A percentile compares a stretch with the other conserved stretches of the same genome.
phyloP scores from a whole-genome alignment of 2,888 invertebrate genomes.

The Xestia xanthographa region DNA sequence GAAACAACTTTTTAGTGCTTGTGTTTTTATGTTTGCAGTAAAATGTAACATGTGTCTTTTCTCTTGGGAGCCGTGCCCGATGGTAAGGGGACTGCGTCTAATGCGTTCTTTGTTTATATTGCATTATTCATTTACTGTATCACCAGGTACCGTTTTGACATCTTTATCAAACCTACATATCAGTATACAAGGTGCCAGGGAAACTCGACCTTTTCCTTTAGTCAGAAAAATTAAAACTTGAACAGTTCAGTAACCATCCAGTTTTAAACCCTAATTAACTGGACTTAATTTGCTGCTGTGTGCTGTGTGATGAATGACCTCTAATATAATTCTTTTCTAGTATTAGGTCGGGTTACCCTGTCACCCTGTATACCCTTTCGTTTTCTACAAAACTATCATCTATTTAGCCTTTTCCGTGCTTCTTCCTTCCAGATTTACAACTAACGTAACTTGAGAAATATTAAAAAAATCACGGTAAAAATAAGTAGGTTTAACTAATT shows the following conservation, averaged over 20 bases:
- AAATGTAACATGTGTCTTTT: slow-evolving; percentile 52
- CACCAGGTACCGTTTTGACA: neutral
- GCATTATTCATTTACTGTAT: slow-evolving; percentile 9
- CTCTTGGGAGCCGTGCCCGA: slow-evolving; percentile 11
- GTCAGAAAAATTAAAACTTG: too few species aligned
- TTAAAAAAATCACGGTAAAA: neutral
- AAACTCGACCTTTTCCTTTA: too few species aligned
- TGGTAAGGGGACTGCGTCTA: slow-evolving; percentile 12
- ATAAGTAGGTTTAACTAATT: neutral
- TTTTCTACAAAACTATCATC: neutral
- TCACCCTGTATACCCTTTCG: too few species aligned
- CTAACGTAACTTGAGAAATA: neutral
- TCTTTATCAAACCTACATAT: neutral
- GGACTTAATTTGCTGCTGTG: too few species aligned
- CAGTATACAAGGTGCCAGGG: too few species aligned
- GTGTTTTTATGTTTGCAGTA: slow-evolving; percentile 55
- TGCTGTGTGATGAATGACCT: too few species aligned
- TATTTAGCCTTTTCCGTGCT: neutral
- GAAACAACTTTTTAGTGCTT: slow-evolving; percentile 52
- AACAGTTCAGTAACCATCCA: too few species aligned
- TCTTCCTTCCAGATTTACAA: neutral
- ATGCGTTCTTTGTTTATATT: slow-evolving; percentile 24
- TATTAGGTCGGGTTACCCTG: too few species aligned
- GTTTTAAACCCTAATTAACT: too few species aligned
- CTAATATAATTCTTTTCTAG: too few species aligned